Conservation (phyloP, 2,797 vertebrate genomes). For the Sardinella longiceps region DNA sequence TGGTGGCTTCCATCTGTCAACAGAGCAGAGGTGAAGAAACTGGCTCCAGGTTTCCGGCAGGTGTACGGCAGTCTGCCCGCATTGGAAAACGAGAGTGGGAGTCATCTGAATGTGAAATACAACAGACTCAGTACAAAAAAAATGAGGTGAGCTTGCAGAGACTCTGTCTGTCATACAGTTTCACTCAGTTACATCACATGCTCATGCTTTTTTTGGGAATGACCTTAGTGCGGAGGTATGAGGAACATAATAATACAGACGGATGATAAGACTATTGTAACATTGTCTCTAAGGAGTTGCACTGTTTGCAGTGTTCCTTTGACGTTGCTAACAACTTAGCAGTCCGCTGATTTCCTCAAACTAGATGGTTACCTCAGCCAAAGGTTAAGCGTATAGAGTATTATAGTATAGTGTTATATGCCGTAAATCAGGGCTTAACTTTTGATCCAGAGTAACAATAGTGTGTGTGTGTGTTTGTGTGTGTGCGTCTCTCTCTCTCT, state of each 20-base stretch:
- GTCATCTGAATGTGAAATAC: constrained; percentile 83
- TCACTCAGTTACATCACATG: not conserved
- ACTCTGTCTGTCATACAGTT: not conserved
- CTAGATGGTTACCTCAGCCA: not conserved
- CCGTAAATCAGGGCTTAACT: not conserved
- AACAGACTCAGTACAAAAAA: constrained; percentile 68
- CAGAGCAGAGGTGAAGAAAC: constrained; percentile 71
- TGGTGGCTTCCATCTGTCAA: constrained; percentile 83
- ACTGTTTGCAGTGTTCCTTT: not conserved
- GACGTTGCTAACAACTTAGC: not conserved
- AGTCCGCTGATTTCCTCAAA: too few relatives aligned
- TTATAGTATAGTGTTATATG: not conserved
- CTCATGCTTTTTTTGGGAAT: not conserved
- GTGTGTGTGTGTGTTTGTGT: not conserved
- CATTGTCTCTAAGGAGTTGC: too few relatives aligned
- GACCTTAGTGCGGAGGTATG: not conserved
- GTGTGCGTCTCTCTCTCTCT: too few relatives aligned
- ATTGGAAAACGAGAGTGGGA: constrained; percentile 55
- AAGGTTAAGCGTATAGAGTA: too few relatives aligned
- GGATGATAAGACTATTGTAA: not conserved
- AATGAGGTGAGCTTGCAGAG: constrained; percentile 76
- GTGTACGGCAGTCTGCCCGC: constrained; percentile 69
- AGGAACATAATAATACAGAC: not conserved
- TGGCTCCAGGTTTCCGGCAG: constrained; percentile 78
- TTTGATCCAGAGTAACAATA: not conserved